A percentile compares a stretch with the other conserved stretches of the same genome.
Evolutionary conservation across 2,113 vertebrate species (phyloP).

Genomic region (Rhadina sibilatrix): DNA sequence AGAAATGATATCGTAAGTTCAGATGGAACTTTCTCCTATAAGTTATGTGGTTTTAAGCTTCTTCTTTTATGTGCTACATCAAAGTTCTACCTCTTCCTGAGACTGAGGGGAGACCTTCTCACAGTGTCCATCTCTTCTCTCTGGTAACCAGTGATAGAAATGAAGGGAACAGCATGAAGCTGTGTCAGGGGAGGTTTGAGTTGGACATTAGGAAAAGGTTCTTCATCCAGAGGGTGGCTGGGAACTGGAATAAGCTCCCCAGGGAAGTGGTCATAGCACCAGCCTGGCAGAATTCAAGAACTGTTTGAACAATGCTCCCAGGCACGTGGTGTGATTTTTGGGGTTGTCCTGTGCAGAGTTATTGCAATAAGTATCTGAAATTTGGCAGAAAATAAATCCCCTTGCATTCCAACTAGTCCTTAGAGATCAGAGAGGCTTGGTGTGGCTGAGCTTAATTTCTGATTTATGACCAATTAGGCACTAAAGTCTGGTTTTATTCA

Average conservation of each 20-base stretch:
- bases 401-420: not conserved
- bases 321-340: not conserved
- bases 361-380: not conserved
- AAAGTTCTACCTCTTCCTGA: not conserved
- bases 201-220: not conserved
- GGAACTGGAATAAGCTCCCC: not conserved
- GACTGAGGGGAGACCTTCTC: not conserved
- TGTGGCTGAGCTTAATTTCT: not conserved
- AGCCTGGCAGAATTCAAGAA: not conserved
- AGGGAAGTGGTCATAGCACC: not conserved
- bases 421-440: not conserved
- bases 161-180: not conserved
- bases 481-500: not conserved
- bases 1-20: not conserved
- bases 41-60: not conserved
- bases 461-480: not conserved
- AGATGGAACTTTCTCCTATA: not conserved
- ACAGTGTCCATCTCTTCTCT: fast-evolving
- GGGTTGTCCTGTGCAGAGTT: not conserved
- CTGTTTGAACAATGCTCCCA: not conserved
- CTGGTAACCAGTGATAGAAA: not conserved
- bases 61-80: not conserved
- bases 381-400: not conserved
- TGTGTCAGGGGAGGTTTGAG: not conserved
- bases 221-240: not conserved